Evolutionary conservation across 2,797 vertebrate genomes (phyloP).

Genomic region (Lepidocolaptes lacrymiger): DNA sequence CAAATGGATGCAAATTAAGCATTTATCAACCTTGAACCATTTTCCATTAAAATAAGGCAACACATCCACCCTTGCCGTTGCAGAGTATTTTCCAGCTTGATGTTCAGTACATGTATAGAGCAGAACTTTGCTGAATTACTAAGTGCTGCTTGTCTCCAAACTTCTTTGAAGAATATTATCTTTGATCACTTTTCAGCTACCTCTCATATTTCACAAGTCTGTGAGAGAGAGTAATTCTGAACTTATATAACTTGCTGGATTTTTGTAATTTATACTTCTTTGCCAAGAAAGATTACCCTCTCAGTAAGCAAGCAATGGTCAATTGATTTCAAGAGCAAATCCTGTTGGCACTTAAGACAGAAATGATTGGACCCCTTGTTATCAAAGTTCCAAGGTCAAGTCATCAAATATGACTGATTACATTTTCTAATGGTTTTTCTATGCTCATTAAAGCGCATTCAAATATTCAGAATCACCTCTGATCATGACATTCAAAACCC

Average conservation of each 20-base stretch:
- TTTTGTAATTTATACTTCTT: conserved; percentile 74
- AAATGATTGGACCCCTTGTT: conserved; percentile 76
- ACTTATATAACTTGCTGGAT: conserved; percentile 69
- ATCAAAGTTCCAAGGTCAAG: conserved; percentile 80
- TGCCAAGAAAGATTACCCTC: conserved; percentile 71
- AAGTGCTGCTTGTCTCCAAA: conserved; percentile 39
- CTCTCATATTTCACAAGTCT: conserved; percentile 62
- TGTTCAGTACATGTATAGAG: not conserved
- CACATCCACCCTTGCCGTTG: not conserved
- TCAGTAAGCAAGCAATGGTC: conserved; percentile 72
- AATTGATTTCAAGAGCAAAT: conserved; percentile 78
- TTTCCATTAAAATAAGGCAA: conserved; percentile 52
- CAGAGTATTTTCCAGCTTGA: conserved; percentile 11
- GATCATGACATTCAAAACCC: conserved; percentile 76
- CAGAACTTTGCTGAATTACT: conserved; percentile 18
- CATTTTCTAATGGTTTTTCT: conserved; percentile 79
- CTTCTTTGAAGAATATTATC: conserved; percentile 53
- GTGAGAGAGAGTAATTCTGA: conserved; percentile 55
- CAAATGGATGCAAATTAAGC: conserved; percentile 39
- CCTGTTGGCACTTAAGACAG: conserved; percentile 68
- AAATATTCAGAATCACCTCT: conserved; percentile 74
- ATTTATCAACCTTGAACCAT: conserved; percentile 43
- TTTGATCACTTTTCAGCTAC: conserved; percentile 73
- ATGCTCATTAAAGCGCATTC: conserved; percentile 80
- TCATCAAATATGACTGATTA: conserved; percentile 80